phyloP scores from a whole-genome alignment of 2,888 invertebrate genomes.

The Andrena haemorrhoa region DNA sequence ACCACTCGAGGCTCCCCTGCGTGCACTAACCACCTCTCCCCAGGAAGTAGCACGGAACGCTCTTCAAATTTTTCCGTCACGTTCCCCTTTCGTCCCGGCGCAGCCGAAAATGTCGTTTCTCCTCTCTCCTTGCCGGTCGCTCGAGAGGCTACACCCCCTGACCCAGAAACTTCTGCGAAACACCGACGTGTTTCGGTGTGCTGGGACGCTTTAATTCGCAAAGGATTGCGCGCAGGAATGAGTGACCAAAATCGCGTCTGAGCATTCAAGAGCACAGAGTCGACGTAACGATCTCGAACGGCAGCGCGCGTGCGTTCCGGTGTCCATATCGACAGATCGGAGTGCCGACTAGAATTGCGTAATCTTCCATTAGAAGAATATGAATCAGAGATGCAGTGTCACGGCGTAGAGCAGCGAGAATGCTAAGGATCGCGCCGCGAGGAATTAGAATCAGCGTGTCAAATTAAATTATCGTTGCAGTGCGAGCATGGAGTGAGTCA shows the following conservation, averaged over 20 bases:
- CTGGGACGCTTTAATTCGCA: neutral
- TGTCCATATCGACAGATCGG: too few relatives aligned
- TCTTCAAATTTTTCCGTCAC: conserved; percentile 32
- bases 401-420: neutral
- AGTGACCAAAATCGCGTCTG: too few relatives aligned
- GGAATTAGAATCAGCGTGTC: neutral
- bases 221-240: too few relatives aligned
- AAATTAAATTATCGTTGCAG: neutral
- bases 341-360: too few relatives aligned
- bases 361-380: neutral
- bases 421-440: neutral
- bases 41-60: conserved; percentile 1
- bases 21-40: neutral
- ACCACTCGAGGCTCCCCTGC: conserved; percentile 19
- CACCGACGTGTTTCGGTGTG: neutral
- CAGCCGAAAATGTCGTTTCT: neutral
- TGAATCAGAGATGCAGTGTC: neutral
- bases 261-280: too few relatives aligned
- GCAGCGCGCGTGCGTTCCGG: too few relatives aligned
- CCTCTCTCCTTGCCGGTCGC: neutral
- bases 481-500: neutral
- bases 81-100: neutral
- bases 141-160: neutral
- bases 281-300: too few relatives aligned
- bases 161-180: neutral